A percentile compares a stretch with the other conserved stretches of the same genome.
Conservation (phyloP, 2,797 vertebrate genomes). For the Eurystomus glaucurus region DNA sequence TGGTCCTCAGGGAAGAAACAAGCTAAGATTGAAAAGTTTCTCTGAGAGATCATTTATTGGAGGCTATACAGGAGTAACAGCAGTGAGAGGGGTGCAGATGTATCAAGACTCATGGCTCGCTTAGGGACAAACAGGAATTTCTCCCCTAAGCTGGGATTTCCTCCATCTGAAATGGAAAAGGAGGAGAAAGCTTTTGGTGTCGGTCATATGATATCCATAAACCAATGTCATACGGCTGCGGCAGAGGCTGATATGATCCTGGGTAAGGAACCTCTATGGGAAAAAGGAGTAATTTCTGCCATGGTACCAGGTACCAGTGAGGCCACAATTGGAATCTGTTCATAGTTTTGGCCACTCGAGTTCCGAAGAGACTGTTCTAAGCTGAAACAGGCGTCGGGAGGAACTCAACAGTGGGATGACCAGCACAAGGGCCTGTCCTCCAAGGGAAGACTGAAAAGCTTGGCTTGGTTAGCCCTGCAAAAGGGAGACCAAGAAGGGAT, state of each 20-base stretch:
- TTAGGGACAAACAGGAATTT: neutral
- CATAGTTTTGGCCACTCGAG: neutral
- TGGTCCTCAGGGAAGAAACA: neutral
- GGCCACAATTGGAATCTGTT: neutral
- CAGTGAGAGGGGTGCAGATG: neutral
- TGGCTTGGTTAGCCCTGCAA: neutral
- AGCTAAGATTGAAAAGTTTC: neutral
- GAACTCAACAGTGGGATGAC: neutral
- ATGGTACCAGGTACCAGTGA: neutral
- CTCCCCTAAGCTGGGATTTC: neutral
- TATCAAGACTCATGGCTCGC: neutral
- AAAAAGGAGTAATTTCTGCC: neutral
- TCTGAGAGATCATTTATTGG: neutral
- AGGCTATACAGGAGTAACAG: neutral
- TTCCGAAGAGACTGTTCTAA: neutral
- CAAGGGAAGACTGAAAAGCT: neutral
- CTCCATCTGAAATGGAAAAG: neutral
- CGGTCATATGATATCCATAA: neutral
- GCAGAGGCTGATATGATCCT: neutral
- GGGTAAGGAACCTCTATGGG: neutral
- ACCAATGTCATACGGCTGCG: rapidly evolving
- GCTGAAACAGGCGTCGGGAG: neutral
- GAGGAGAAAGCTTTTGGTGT: neutral
- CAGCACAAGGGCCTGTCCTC: neutral
- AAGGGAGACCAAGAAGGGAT: neutral